Evolutionary conservation across 1,140 invertebrate genomes (phyloP).

Genomic region (Sipha flava): DNA sequence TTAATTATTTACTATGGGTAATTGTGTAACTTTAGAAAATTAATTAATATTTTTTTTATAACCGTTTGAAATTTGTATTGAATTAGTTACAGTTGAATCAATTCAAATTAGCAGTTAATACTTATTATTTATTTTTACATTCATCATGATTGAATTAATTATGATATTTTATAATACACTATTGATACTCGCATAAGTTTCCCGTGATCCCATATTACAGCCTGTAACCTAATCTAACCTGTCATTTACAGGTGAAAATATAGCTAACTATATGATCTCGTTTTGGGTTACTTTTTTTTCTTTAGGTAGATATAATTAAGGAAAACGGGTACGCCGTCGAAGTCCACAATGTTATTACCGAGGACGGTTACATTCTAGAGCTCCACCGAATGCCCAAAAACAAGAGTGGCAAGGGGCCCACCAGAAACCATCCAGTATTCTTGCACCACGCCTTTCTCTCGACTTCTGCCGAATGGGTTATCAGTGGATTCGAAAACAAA

Average conservation of each 20-base stretch:
- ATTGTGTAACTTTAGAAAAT: background rate
- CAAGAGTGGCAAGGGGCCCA: background rate
- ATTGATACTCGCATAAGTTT: too few species aligned
- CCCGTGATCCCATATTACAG: too few species aligned
- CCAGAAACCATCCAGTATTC: slow-evolving; percentile 48
- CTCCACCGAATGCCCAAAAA: slow-evolving; percentile 60
- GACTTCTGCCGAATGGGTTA: slow-evolving; percentile 57
- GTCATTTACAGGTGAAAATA: too few species aligned
- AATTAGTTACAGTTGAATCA: too few species aligned
- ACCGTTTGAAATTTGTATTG: background rate
- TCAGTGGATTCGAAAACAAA: slow-evolving; percentile 53
- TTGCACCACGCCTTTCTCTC: slow-evolving; percentile 62
- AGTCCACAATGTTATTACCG: slow-evolving; percentile 54
- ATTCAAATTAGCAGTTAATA: too few species aligned
- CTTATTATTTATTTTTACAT: too few species aligned
- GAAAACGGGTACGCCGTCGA: slow-evolving; percentile 59
- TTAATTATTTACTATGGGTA: too few species aligned
- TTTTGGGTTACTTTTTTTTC: too few species aligned
- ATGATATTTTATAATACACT: too few species aligned
- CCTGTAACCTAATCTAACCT: too few species aligned
- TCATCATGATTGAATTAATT: too few species aligned
- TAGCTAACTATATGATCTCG: too few species aligned
- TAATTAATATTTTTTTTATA: background rate
- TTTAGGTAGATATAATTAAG: slow-evolving; percentile 51
- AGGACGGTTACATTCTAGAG: slow-evolving; percentile 64